These are phyloP conservation scores for Linnaemya vulpina DNA, from an alignment of 2,888 invertebrate genomes.

Conservation along the genomic window DNA sequence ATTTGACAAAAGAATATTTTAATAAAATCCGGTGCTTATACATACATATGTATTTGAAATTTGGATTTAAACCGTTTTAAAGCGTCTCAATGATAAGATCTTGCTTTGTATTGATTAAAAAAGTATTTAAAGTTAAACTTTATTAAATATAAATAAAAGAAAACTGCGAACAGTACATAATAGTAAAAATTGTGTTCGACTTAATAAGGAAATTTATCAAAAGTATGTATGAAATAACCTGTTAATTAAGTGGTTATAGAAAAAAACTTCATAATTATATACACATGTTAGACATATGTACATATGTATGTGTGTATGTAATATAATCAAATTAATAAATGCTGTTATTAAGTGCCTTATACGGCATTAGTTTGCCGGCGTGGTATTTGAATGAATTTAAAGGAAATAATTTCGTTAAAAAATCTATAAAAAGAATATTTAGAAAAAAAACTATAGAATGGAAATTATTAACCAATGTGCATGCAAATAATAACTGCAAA, in stretches of 20 bases:
- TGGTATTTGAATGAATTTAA: too few relatives aligned
- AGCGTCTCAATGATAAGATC: slow-evolving; percentile 42
- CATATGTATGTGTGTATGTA: not conserved
- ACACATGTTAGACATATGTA: not conserved
- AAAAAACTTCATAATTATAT: not conserved
- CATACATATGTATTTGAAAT: slow-evolving; percentile 8
- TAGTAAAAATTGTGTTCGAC: slow-evolving; percentile 36
- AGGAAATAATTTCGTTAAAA: too few relatives aligned
- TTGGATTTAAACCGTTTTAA: slow-evolving; percentile 35
- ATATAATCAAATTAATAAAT: not conserved
- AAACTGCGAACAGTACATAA: slow-evolving; percentile 30
- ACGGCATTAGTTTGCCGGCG: slow-evolving; percentile 15
- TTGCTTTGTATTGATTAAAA: slow-evolving; percentile 15
- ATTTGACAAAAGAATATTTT: slow-evolving; percentile 49
- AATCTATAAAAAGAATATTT: not conserved
- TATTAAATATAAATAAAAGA: slow-evolving; percentile 24
- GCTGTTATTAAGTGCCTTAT: slow-evolving; percentile 6
- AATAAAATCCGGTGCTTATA: not conserved
- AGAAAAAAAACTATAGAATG: not conserved
- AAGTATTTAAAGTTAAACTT: slow-evolving; percentile 13
- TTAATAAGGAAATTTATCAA: slow-evolving; percentile 50
- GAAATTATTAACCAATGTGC: not conserved
- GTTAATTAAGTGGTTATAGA: not conserved
- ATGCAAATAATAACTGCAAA: too few relatives aligned
- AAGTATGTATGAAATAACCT: not conserved